Base-by-base conservation (phyloP, 2,113 vertebrate species). In the Orientallactaga bullata region DNA sequence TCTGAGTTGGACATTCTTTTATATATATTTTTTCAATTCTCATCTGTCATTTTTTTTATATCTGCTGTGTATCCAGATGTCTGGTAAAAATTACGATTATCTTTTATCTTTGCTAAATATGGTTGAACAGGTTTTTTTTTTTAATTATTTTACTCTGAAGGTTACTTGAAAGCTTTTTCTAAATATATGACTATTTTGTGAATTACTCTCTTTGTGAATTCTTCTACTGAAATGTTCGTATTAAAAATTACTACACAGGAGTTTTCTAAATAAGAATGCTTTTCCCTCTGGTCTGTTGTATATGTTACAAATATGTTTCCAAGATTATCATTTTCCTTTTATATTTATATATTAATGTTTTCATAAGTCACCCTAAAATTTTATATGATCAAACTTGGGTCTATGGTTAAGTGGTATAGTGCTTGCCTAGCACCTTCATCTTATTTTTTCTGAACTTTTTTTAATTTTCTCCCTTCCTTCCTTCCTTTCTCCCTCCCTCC, bases 21-120 rank as follows among this genome's bases (percentile, higher is more conserved):
- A 7, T 16, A 55, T 55, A 15, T 55, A 51, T 66, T 85, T 81
- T 95, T 83, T 80, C 28, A 85, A 6, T 28, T 85, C 21, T 78
- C 10, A 18, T 81, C 42, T 86, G 30, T 63, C 63, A 82, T 77
- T 85, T 71, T 74, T 85, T 93, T 81, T 9, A 24, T 73, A 82
- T 68, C 35, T n/a, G 23, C 21, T 93, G 9, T 83, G 2, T 93
- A 87, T 93, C 37, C 30, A 85, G 35, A 55, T 89, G 42, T 86
- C 63, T 78, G 26, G n/a, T 63, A 24, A 82, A 89, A 82, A 72
- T 85, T 84, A 85, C 71, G 35, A 21, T 91, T 89, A 39, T 93
- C 42, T 91, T 93, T 88, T 86, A 60, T 37, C 23, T 42, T 91
- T 89, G 55, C 17, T 28, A 72, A 55, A 60, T 82, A 12, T 81